These are phyloP conservation scores for Taxidea taxus DNA, from an alignment of 2,113 vertebrate genomes.

Conservation along the genomic window DNA sequence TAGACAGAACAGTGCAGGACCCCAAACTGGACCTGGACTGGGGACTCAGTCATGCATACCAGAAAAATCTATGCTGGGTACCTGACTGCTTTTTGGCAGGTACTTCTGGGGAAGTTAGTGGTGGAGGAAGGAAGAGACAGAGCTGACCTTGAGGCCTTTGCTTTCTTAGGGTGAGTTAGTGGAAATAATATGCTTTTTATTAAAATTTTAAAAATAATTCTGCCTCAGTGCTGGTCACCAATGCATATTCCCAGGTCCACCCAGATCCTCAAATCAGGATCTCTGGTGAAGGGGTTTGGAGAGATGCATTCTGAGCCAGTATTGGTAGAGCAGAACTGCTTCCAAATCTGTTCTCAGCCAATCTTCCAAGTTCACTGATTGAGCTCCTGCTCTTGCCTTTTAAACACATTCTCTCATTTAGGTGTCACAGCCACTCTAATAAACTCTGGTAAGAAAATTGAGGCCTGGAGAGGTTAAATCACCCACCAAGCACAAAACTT, in stretches of 20 bases:
- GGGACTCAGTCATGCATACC: neutral
- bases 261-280: neutral
- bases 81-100: neutral
- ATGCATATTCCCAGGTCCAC: neutral
- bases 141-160: neutral
- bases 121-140: neutral
- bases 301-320: neutral
- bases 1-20: neutral
- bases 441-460: neutral
- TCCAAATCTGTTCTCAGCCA: neutral
- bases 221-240: neutral
- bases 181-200: neutral
- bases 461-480: neutral
- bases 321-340: neutral
- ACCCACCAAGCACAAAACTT: neutral
- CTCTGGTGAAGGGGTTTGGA: neutral
- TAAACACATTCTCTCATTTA: neutral
- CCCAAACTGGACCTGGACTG: neutral
- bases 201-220: neutral
- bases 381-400: neutral
- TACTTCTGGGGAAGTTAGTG: neutral
- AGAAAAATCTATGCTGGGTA: neutral
- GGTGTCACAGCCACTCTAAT: neutral
- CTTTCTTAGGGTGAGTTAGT: neutral
- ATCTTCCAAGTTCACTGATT: neutral